Conservation (phyloP, 2,113 vertebrate species). For the Hyperopisus bebe region DNA sequence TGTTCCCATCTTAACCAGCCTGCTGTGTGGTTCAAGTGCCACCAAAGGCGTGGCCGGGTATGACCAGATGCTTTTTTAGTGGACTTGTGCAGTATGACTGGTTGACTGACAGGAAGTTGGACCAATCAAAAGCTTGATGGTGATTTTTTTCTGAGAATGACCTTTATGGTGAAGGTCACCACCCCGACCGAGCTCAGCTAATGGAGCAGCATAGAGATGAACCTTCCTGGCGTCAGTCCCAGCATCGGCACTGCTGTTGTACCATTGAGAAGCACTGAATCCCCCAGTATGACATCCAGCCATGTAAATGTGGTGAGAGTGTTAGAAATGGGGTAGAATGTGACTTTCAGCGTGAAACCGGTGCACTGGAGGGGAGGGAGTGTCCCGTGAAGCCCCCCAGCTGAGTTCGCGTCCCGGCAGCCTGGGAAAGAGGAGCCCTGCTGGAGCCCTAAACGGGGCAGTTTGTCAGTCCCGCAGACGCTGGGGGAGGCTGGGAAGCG, state of each 20-base stretch:
- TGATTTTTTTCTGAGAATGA: background rate
- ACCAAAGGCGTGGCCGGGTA: background rate
- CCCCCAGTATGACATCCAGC: background rate
- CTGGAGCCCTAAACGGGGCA: slow-evolving; percentile 38
- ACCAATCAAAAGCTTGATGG: background rate
- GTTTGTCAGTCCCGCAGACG: slow-evolving; percentile 13
- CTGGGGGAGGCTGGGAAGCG: background rate
- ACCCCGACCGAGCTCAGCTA: background rate
- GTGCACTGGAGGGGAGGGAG: background rate
- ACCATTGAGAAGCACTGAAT: background rate
- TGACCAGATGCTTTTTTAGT: background rate
- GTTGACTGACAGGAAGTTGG: background rate
- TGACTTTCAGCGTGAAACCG: background rate
- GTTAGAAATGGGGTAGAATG: background rate
- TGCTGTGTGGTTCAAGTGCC: background rate
- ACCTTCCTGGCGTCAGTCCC: background rate
- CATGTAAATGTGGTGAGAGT: background rate
- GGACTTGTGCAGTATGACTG: background rate
- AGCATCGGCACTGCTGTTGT: background rate
- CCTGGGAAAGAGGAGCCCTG: slow-evolving; percentile 33
- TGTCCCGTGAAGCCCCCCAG: background rate
- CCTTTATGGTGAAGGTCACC: background rate
- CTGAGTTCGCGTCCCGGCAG: background rate
- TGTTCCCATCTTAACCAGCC: background rate
- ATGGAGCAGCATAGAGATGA: background rate